Conservation (phyloP, 1,140 invertebrate species). For the Dendroctonus valens region DNA sequence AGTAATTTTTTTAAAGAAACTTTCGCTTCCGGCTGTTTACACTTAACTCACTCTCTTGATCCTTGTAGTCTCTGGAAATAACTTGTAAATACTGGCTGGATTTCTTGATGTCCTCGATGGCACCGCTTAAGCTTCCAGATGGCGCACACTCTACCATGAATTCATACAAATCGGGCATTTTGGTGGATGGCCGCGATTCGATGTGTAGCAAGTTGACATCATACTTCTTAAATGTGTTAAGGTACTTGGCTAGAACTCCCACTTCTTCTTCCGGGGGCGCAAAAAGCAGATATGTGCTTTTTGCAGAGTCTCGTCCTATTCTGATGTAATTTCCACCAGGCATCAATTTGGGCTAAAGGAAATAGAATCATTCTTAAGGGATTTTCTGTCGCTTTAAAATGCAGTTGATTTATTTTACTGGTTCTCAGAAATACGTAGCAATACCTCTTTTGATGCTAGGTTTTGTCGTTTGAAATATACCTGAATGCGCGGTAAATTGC, state of each 20-base stretch:
- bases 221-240: conserved; percentile 84
- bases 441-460: too few species aligned
- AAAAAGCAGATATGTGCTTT: conserved; percentile 80
- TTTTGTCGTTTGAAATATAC: too few species aligned
- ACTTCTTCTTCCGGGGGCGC: conserved; percentile 78
- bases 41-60: conserved; percentile 64
- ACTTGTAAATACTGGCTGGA: conserved; percentile 78
- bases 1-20: conserved; percentile 5
- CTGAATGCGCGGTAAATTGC: too few species aligned
- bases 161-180: conserved; percentile 78
- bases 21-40: neutral
- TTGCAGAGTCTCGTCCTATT: conserved; percentile 68
- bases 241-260: conserved; percentile 80
- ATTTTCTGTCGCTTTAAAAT: too few species aligned
- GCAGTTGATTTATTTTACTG: too few species aligned
- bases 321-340: conserved; percentile 80
- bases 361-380: too few species aligned
- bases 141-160: conserved; percentile 93
- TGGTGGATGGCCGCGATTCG: conserved; percentile 80
- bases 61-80: conserved; percentile 82
- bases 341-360: conserved; percentile 71
- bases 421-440: too few species aligned
- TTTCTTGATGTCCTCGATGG: conserved; percentile 68
- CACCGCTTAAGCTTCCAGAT: conserved; percentile 67
- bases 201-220: conserved; percentile 82